A percentile compares a stretch with the other conserved stretches of the same genome.
These are phyloP conservation scores for Polypterus bichir DNA, from an alignment of 2,113 vertebrate species.

Conservation along the genomic window DNA sequence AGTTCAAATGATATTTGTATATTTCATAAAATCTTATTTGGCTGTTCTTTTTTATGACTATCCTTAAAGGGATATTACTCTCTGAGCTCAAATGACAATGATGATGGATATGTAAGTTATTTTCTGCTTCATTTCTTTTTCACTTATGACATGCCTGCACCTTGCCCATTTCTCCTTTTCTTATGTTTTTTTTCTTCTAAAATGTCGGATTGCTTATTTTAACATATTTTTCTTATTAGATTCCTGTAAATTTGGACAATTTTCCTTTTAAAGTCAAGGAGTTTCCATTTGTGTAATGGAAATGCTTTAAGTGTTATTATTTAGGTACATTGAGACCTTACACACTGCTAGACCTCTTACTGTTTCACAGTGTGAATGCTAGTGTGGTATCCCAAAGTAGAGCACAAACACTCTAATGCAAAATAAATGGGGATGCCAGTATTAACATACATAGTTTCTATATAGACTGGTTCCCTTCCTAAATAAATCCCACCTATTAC, in stretches of 20 bases:
- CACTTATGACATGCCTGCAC: constrained; percentile 8
- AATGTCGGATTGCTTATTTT: not conserved
- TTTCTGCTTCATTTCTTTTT: constrained; percentile 42
- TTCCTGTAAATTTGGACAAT: not conserved
- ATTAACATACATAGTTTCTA: no score
- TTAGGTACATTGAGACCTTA: not conserved
- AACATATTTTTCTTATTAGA: not conserved
- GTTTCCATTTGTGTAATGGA: not conserved
- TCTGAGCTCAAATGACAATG: constrained; percentile 66
- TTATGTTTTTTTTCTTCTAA: not conserved
- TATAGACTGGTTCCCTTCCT: no score
- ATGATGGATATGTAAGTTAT: constrained; percentile 87
- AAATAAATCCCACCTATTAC: no score
- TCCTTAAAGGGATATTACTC: constrained; percentile 77
- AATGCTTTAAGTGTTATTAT: not conserved
- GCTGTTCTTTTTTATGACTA: constrained; percentile 40
- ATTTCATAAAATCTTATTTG: constrained; percentile 17
- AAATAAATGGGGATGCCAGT: no score
- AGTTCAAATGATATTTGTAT: constrained; percentile 29
- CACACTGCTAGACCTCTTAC: no score
- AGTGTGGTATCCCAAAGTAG: no score
- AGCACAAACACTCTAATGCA: no score
- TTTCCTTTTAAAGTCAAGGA: not conserved
- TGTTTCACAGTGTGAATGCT: no score
- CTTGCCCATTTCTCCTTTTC: constrained; percentile 24